Evolutionary conservation across 2,113 vertebrate species (phyloP).

Genomic region (Tragelaphus imberbis): DNA sequence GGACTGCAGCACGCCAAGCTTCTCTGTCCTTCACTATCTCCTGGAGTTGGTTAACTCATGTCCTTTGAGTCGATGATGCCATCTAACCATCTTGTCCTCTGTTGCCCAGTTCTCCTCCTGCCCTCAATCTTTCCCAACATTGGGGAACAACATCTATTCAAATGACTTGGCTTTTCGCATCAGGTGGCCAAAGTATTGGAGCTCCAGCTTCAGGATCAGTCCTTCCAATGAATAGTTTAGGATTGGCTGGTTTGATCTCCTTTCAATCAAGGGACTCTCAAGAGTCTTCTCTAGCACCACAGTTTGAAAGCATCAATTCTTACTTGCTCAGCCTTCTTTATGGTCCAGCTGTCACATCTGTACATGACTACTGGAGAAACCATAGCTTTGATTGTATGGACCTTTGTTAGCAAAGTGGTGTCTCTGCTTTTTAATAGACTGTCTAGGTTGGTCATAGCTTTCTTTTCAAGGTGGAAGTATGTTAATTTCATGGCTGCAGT

Average conservation of each 20-base stretch:
- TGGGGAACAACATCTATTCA: neutral
- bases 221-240: neutral
- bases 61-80: neutral
- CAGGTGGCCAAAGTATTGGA: neutral
- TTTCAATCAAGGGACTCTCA: neutral
- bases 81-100: neutral
- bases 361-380: neutral
- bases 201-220: neutral
- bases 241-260: neutral
- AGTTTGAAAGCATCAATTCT: neutral
- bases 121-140: neutral
- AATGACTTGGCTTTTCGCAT: neutral
- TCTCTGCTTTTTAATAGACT: neutral
- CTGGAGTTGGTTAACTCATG: neutral
- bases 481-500: neutral
- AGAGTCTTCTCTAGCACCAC: neutral
- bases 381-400: rapidly evolving
- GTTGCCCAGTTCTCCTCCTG: neutral
- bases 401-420: neutral
- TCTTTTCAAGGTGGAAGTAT: neutral
- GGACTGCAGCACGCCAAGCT: rapidly evolving
- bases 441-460: neutral
- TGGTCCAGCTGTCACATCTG: neutral
- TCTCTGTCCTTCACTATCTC: neutral
- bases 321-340: neutral